Base-by-base conservation (phyloP, 2,113 vertebrate species). In the Okapia johnstoni region DNA sequence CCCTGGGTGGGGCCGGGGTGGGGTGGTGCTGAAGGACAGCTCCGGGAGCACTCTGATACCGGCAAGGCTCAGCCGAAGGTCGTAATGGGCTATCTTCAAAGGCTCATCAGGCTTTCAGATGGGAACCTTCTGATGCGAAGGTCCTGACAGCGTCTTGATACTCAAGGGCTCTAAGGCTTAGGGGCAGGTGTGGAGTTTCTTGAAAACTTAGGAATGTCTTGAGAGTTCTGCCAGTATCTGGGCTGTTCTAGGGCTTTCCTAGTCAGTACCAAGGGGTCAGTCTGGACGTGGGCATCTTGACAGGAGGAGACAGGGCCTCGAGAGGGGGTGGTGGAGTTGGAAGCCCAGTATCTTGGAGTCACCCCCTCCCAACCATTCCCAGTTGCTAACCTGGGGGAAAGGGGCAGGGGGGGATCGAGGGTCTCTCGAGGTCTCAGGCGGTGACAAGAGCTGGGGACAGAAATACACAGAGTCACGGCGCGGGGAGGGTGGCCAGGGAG, bases 391-490 rank as follows among this genome's bases (percentile, higher is more conserved):
- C 98, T 98, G 98, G 98, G 98, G 98, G 97, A 40, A 92, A 97
- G 97, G 98, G 98, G 77, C 95, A 97, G 92, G 97, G 97, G 98
- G 97, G 96, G 95, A 96, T 95, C 97, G 97, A 98, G 97, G 92
- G 97, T 98, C 98, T 98, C 94, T 3, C 96, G 98, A 97, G 98
- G 97, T 97, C 98, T 98, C 98, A 98, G 98, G 98, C 98, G 97
- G 97, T 98, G 97, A 98, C 98, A 97, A 98, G 98, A 98, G 98
- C 98, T 98, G 98, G 97, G 97, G 98, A 98, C 98, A 98, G 97
- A 98, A 98, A 98, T 96, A 98, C 97, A 97, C 94, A 98, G 96
- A 98, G 98, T 98, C 98, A 98, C 40, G 93, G 96, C 1, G 30
- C 76, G 96, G 30, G 33, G 87, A 89, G 86, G 88, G 90, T n/a